Evolutionary conservation across 2,113 vertebrate genomes (phyloP).

Genomic region (Catharus fuscescens): DNA sequence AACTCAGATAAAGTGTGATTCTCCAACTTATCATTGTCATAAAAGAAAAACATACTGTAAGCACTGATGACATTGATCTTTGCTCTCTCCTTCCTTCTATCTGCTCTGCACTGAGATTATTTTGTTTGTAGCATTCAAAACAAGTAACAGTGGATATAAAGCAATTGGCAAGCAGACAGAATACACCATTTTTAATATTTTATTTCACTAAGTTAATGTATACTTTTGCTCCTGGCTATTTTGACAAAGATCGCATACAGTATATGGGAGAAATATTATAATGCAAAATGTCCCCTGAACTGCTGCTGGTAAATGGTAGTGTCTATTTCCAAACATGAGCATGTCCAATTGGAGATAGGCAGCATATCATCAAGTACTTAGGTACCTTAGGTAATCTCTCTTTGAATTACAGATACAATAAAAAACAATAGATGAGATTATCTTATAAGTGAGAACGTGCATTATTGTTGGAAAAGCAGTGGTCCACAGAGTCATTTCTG

Average conservation of each 20-base stretch:
- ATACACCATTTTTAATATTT: background rate
- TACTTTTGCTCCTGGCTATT: background rate
- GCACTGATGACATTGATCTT: background rate
- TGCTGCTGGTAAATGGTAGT: background rate
- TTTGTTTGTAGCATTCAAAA: background rate
- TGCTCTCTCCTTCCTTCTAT: background rate
- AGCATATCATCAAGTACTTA: constrained; percentile 31
- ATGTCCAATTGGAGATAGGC: constrained; percentile 37
- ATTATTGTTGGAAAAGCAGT: background rate
- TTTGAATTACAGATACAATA: constrained; percentile 2
- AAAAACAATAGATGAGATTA: constrained; percentile 39
- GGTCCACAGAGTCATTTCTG: background rate
- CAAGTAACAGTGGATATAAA: background rate
- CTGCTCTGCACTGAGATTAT: background rate
- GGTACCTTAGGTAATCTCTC: constrained; percentile 20
- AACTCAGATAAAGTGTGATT: background rate
- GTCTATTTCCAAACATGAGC: constrained; percentile 41
- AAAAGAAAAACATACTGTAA: background rate
- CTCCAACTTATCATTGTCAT: background rate
- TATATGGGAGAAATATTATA: constrained; percentile 9
- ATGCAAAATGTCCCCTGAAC: constrained; percentile 8
- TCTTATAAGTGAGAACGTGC: background rate
- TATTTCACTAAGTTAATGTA: background rate
- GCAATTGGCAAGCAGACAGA: background rate
- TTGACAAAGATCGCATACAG: background rate